phyloP scores from a whole-genome alignment of 2,888 invertebrate species.

The Dermolepida albohirtum region DNA sequence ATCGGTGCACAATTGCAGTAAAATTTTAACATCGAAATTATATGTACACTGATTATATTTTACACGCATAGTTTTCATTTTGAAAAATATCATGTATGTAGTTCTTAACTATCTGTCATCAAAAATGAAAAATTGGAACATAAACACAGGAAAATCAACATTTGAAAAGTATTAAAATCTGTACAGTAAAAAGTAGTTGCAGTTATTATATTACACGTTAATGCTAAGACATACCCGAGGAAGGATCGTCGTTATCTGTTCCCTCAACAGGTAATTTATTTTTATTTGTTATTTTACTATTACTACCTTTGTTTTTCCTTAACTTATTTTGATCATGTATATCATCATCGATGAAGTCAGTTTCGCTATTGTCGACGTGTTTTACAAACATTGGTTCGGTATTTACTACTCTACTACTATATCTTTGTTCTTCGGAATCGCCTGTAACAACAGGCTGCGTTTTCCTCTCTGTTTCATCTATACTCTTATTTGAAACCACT shows the following conservation, averaged over 20 bases:
- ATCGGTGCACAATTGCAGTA: background rate
- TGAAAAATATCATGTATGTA: conserved; percentile 34
- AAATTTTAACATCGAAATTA: background rate
- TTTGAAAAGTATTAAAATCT: conserved; percentile 41
- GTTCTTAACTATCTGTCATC: conserved; percentile 14
- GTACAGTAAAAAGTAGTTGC: conserved; percentile 32
- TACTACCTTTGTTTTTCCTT: conserved; percentile 25
- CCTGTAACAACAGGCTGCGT: conserved; percentile 62
- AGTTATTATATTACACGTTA: conserved; percentile 42
- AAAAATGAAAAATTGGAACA: background rate
- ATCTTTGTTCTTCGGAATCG: conserved; percentile 62
- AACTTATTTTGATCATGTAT: conserved; percentile 26
- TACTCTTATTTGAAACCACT: conserved; percentile 63
- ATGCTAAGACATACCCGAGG: conserved; percentile 67
- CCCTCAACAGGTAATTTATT: conserved; percentile 48
- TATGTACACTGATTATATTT: conserved; percentile 14
- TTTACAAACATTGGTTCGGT: conserved; percentile 65
- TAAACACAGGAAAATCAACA: conserved; percentile 6
- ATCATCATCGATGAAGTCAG: conserved; percentile 42
- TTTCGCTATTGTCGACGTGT: conserved; percentile 56
- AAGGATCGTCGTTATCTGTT: conserved; percentile 64
- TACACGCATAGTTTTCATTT: conserved; percentile 9
- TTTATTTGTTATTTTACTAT: conserved; percentile 29
- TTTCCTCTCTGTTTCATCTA: conserved; percentile 61
- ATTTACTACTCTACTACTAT: conserved; percentile 64